These are phyloP conservation scores for Heliothis virescens DNA, from an alignment of 1,140 invertebrate genomes.

Conservation along the genomic window DNA sequence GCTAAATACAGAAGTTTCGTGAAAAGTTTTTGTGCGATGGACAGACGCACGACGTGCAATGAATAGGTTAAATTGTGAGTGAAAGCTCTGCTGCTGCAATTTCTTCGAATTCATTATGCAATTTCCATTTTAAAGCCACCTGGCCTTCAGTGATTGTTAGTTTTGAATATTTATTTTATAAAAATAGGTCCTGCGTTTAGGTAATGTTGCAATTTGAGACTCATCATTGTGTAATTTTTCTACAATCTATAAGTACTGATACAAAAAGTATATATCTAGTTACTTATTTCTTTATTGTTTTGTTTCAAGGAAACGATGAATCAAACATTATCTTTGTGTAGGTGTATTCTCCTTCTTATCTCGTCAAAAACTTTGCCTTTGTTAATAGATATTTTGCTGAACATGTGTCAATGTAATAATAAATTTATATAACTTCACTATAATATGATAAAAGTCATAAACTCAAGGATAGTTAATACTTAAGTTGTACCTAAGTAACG, in stretches of 20 bases:
- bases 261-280: too few relatives aligned
- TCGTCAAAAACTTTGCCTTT: neutral
- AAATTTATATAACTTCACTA: conserved; percentile 1
- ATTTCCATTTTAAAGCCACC: conserved; percentile 29
- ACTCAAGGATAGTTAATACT: conserved; percentile 67
- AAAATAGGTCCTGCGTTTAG: neutral
- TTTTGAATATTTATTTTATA: neutral
- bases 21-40: conserved; percentile 7
- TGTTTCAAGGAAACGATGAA: conserved; percentile 28
- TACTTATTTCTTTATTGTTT: too few relatives aligned
- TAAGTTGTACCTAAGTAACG: conserved; percentile 60
- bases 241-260: too few relatives aligned
- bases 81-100: conserved; percentile 38
- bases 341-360: neutral
- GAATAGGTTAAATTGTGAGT: conserved; percentile 34
- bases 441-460: conserved; percentile 62
- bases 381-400: neutral
- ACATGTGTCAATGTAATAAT: neutral
- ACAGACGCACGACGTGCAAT: conserved; percentile 34
- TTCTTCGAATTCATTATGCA: conserved; percentile 35
- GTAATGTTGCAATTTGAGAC: too few relatives aligned
- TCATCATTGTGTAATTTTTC: neutral
- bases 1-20: neutral
- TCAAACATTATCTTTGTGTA: conserved; percentile 18
- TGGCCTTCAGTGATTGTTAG: neutral